Evolutionary conservation across 2,113 vertebrate genomes (phyloP), one percentile per base, ranked within the genome.

Genomic region (Syngnathus scovelli): DNA sequence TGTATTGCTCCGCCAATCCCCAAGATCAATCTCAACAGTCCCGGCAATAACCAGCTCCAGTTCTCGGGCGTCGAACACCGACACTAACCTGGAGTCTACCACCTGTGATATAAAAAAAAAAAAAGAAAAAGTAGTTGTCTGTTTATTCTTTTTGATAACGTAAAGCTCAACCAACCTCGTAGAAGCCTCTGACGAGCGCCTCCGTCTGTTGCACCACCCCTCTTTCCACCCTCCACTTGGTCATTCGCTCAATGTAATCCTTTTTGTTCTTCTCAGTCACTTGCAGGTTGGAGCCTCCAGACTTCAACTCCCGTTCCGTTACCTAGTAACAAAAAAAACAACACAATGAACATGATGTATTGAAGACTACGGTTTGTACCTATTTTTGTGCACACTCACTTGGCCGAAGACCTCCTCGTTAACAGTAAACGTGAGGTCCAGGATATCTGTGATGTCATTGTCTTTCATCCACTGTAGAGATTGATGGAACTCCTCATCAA

Each of bases 391-490:
- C 23, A 5, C 7, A 21, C 48, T 19, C 5, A 98, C 97, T 95
- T 99, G 96, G 78, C 97, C 96, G 85, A 99, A 99, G 74, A 99
- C 97, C 84, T 99, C 96, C 87, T 99, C 96, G 0, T 99, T 98
- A 69, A 99, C 97, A 0, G 95, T 99, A 85, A 99, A 99, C 61
- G 95, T 99, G 71, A 99, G 93, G 78, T 99, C 96, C 49, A 99
- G 89, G 77, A 98, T 97, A 78, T 99, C 94, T 3, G 96, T 99
- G 85, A 99, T 99, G 84, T 95, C 94, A 27, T 99, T 99, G 83
- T 99, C 97, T 71, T 98, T 99, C 95, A 99, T 98, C 97, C 97
- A 99, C 73, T 98, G 97, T 77, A 99, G 89, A 60, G 96, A 99
- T 77, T 96, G 96, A 78, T 99, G 97, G 86, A 99, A 99, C 85